Base-by-base conservation (phyloP, 2,797 vertebrate genomes). In the Cyprinodon diabolis region DNA sequence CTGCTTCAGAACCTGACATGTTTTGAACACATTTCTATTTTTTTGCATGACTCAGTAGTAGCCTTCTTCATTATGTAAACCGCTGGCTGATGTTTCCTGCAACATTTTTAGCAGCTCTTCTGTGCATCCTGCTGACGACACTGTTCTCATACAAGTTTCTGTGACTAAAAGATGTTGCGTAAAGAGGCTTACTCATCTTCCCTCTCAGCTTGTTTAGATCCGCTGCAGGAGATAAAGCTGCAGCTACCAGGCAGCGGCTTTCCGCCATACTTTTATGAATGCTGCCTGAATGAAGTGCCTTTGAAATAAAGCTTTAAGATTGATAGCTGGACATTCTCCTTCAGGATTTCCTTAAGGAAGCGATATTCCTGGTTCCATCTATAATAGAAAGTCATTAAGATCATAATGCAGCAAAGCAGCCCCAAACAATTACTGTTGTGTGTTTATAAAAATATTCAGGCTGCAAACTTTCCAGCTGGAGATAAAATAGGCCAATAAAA, bases 201-300 rank as follows among this genome's bases (percentile, higher is more conserved):
- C 37, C 56, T 54, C 69, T 78, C 52, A 71, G 25, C 72, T 72
- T 85, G 81, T 82, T 74, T 87, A 74, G 85, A 78, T 82, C 52
- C 69, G 72, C 55, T 77, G 66, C 76, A 81, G 81, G 79, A 82
- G 82, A 73, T 70, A 72, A 70, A 74, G 49, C 66, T 71, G 49
- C 67, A 75, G 71, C 72, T 56, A 25, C 68, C 62, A 69, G 45
- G 58, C 2, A 5, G 23, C 51, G 55, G 58, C 45, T 48, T 65
- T 56, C 73, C 57, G 58, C 66, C 48, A 58, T 2, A 23, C 15
- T 45, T 62, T 55, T 58, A 66, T n/a, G n/a, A n/a, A n/a, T 60
- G 35, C 35, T 37, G 17, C 17, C 37, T 60, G 37, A 37, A 15
- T 19, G 4, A 52, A 15, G 25, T 60, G 58, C 7, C 4, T 7